Conservation (phyloP, 37 sponge, comb jelly and placozoan genomes). For the Beroe ovata region DNA sequence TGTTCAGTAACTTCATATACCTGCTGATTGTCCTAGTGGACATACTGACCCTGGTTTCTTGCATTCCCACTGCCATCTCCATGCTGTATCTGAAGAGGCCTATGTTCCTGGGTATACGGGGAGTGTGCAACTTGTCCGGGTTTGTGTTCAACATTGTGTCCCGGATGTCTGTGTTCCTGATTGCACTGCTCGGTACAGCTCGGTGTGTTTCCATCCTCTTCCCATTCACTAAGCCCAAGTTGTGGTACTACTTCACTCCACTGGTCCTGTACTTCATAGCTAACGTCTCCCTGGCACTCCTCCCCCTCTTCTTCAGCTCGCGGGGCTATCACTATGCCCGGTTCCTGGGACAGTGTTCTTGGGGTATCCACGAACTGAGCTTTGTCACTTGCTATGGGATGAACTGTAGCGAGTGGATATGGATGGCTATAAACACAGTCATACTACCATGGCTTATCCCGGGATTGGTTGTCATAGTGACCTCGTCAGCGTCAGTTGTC, state of each 20-base stretch:
- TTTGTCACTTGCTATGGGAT: constrained; percentile 13
- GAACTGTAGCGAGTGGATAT: background rate
- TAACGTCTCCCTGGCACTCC: constrained; percentile 11
- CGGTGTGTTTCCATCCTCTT: background rate
- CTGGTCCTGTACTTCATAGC: background rate
- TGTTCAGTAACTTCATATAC: constrained; percentile 20
- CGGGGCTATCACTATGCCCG: background rate
- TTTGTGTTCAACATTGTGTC: constrained; percentile 32
- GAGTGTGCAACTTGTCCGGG: constrained; percentile 12
- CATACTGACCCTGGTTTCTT: constrained; percentile 22
- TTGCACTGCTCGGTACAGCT: constrained; percentile 14
- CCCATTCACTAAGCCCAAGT: background rate
- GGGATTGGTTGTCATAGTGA: constrained; percentile 28
- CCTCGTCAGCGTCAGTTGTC: background rate
- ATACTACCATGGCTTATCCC: constrained; percentile 55
- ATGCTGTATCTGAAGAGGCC: background rate
- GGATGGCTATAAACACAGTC: background rate
- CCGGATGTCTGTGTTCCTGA: constrained; percentile 60
- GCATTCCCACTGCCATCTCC: constrained; percentile 27
- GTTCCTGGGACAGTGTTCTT: constrained; percentile 28
- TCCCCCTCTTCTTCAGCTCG: constrained; percentile 23
- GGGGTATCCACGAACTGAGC: constrained; percentile 46
- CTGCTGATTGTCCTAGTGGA: constrained; percentile 19
- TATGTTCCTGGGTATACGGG: constrained; percentile 6
- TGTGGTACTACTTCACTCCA: background rate